A percentile compares a stretch with the other conserved stretches of the same genome.
phyloP scores from a whole-genome alignment of 2,797 vertebrate species.

The Poecile montanus region DNA sequence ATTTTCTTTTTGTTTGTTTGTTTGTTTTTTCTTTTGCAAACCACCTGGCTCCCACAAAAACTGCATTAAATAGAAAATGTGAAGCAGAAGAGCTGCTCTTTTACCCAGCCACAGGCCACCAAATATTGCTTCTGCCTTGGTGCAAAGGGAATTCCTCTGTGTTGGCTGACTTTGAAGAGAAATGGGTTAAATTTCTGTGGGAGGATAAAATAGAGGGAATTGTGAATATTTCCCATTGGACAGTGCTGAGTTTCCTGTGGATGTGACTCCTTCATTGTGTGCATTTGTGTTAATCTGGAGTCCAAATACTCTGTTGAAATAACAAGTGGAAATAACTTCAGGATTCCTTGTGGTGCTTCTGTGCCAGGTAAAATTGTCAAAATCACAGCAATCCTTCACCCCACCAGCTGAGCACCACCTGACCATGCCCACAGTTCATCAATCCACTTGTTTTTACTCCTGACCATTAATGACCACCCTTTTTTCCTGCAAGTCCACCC shows the following conservation, averaged over 20 bases:
- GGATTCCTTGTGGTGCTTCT: not conserved
- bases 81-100: not conserved
- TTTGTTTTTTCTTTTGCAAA: not conserved
- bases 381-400: not conserved
- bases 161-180: not conserved
- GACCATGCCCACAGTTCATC: fast-evolving
- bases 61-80: not conserved
- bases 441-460: not conserved
- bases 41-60: not conserved
- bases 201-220: not conserved
- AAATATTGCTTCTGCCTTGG: fast-evolving
- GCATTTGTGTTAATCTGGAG: not conserved
- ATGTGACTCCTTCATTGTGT: not conserved
- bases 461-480: not conserved
- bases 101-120: not conserved
- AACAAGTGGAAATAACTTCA: not conserved
- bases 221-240: not conserved
- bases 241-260: not conserved
- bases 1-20: not conserved
- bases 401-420: not conserved
- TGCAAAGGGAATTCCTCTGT: not conserved
- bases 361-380: not conserved
- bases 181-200: not conserved
- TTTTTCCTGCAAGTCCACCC: not conserved
- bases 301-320: not conserved